Evolutionary conservation across 2,797 vertebrate species (phyloP).

Genomic region (Coilia nasus): DNA sequence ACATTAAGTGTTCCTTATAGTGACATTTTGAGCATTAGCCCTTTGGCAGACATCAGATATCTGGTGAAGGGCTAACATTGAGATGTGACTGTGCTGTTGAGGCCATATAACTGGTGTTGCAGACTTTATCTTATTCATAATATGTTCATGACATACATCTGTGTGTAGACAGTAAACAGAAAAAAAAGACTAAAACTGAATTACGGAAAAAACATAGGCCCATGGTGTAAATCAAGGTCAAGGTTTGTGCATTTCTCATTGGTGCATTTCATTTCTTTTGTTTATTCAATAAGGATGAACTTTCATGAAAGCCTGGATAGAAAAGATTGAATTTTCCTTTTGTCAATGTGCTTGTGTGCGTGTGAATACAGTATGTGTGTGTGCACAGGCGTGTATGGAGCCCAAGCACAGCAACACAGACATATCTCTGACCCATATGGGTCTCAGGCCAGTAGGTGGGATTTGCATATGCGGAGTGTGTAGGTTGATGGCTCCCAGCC

Average conservation of each 20-base stretch:
- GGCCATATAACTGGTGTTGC: too few species aligned
- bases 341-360: neutral
- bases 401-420: neutral
- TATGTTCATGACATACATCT: too few species aligned
- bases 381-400: neutral
- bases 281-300: neutral
- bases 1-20: too few species aligned
- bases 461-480: slow-evolving; percentile 40
- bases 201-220: neutral
- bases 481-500: slow-evolving; percentile 52
- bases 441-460: neutral
- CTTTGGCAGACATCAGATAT: too few species aligned
- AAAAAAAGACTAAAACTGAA: neutral
- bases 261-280: neutral
- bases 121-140: too few species aligned
- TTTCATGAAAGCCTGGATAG: neutral
- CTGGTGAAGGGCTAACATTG: too few species aligned
- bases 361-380: neutral
- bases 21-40: too few species aligned
- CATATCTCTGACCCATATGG: slow-evolving; percentile 19
- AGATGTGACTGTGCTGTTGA: too few species aligned
- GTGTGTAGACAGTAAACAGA: too few species aligned
- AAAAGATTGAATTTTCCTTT: neutral
- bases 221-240: neutral
- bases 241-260: neutral